Conservation (phyloP, 2,888 invertebrate genomes). For the Synergus umbraculus region DNA sequence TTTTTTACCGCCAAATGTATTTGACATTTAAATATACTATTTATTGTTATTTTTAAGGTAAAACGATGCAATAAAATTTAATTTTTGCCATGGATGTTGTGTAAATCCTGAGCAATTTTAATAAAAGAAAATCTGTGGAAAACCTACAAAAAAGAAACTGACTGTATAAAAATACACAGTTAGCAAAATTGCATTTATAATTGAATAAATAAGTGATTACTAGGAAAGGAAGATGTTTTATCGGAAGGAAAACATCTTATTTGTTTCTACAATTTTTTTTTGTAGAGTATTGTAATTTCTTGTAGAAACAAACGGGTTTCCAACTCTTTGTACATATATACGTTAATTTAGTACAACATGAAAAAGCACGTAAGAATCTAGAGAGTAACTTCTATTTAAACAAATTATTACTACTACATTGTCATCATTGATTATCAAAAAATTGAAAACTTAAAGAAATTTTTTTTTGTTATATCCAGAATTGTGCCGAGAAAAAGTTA, state of each 20-base stretch:
- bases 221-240: slow-evolving; percentile 3
- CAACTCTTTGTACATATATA: slow-evolving; percentile 32
- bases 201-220: slow-evolving; percentile 15
- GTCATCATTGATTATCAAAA: slow-evolving; percentile 12
- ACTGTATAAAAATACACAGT: slow-evolving; percentile 30
- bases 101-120: slow-evolving; percentile 12
- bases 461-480: background rate
- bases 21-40: slow-evolving; percentile 1
- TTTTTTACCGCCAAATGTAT: background rate
- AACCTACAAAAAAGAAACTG: slow-evolving; percentile 11
- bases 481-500: background rate
- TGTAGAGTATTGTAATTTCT: slow-evolving; percentile 15
- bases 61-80: background rate
- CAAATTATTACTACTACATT: background rate
- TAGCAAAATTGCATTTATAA: background rate
- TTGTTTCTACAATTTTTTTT: slow-evolving; percentile 5
- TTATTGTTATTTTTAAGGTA: background rate
- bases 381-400: slow-evolving; percentile 6
- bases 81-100: background rate
- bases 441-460: background rate
- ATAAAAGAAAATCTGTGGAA: background rate
- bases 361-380: slow-evolving; percentile 19
- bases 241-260: slow-evolving; percentile 1
- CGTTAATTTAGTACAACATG: slow-evolving; percentile 24
- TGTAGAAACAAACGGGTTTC: slow-evolving; percentile 27